Base-by-base conservation (phyloP, 2,113 vertebrate species). In the Ceyx cyanopectus region DNA sequence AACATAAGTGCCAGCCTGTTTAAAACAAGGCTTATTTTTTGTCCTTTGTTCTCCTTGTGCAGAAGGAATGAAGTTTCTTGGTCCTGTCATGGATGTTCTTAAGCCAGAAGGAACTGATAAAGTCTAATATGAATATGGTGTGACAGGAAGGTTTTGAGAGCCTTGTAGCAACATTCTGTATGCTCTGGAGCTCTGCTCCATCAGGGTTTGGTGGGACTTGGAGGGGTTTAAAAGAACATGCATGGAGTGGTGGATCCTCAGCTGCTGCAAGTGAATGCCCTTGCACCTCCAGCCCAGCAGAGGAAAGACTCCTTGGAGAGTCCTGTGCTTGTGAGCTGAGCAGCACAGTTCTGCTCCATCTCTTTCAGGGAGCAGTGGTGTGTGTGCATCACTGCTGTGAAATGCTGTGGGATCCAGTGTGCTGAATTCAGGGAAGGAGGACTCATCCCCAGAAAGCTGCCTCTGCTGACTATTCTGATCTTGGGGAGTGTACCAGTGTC, bases 321-420 rank as follows among this genome's bases (percentile, higher is more conserved):
- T 7, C 10, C 19, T 21, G 10, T 8, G 20, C 48, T 14, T 4
- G 3, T 41, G 34, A 54, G 12, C 16, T 2, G 12, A 46, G 37
- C 43, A 30, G 21, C 1, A 1, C 3, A 14, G 32, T 43, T 72
- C 63, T 65, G 32, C 32, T 32, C 32, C 32, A 32, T 32, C 32
- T 32, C 32, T 32, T 21, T 5, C 1, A 7, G 66, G 37, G 9
- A 73, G 1, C 3, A 1, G 5, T 1, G 2, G 0, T 14, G 7
- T 19, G 30, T 17, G 12, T 8, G 27, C 6, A 37, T 41, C 20
- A 14, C 12, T 41, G 26, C 56, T 1, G 13, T 20, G 60, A 74
- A 32, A 40, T 1, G 1, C 10, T 3, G 1, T 14, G 16, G 58
- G 10, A 13, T 66, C 21, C 45, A 23, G 23, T 0, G 4, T 18